These are phyloP conservation scores for Mesochorus sp. DNA, from an alignment of 2,888 invertebrate genomes.

Conservation along the genomic window DNA sequence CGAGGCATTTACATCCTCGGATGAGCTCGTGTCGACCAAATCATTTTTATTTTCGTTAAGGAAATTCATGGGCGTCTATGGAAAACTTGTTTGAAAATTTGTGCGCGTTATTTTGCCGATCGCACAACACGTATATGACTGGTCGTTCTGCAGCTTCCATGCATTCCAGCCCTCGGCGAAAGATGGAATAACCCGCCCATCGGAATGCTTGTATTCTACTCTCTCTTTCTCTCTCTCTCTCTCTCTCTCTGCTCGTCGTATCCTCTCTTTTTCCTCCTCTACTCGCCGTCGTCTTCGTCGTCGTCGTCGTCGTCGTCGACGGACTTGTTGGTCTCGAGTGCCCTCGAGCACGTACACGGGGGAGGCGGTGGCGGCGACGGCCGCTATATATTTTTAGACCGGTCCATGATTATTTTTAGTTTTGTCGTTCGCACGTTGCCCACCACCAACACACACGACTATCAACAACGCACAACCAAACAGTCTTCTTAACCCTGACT, in stretches of 20 bases:
- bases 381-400: constrained; percentile 78
- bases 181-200: constrained; percentile 80
- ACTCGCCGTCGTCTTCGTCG: constrained; percentile 6
- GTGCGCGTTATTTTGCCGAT: too few relatives aligned
- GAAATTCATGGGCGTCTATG: too few relatives aligned
- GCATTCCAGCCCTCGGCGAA: constrained; percentile 69
- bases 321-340: constrained; percentile 45
- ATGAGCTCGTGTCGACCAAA: too few relatives aligned
- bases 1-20: too few relatives aligned
- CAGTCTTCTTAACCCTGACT: constrained; percentile 79
- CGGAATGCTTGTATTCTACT: constrained; percentile 75
- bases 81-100: too few relatives aligned
- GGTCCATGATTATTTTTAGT: constrained; percentile 80
- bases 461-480: constrained; percentile 11
- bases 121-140: too few relatives aligned
- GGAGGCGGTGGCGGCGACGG: constrained; percentile 59
- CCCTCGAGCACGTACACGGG: constrained; percentile 35
- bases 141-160: constrained; percentile 55
- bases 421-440: constrained; percentile 75
- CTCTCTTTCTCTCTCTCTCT: constrained; percentile 47
- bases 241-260: constrained; percentile 39
- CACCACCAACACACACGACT: constrained; percentile 66
- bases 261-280: constrained; percentile 28
- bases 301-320: constrained; percentile 26
- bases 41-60: too few relatives aligned